Evolutionary conservation across 1,140 invertebrate species (phyloP).

Genomic region (Cephus cinctus): DNA sequence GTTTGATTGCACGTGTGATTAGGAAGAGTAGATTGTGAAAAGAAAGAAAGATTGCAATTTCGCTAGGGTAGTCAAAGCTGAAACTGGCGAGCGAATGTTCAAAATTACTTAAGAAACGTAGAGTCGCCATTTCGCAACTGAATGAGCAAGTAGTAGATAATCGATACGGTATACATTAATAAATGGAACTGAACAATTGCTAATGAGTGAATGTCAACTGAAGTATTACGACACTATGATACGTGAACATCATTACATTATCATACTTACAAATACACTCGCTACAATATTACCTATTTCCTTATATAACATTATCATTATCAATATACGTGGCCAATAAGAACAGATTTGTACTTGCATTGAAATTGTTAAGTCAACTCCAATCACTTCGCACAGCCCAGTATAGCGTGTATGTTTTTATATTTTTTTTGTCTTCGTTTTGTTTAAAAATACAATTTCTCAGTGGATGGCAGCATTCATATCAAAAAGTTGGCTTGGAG

Average conservation of each 20-base stretch:
- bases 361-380: conserved; percentile 58
- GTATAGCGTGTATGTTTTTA: conserved; percentile 54
- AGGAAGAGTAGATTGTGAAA: too few relatives aligned
- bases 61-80: too few relatives aligned
- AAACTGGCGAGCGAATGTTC: too few relatives aligned
- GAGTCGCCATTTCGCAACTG: conserved; percentile 31
- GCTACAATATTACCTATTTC: conserved; percentile 51
- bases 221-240: conserved; percentile 16
- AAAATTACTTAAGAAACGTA: too few relatives aligned
- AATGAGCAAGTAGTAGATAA: conserved; percentile 33
- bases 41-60: too few relatives aligned
- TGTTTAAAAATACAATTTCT: conserved; percentile 54
- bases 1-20: too few relatives aligned
- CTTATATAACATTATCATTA: conserved; percentile 54
- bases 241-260: conserved; percentile 37
- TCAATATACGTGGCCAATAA: conserved; percentile 57
- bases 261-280: conserved; percentile 51
- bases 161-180: conserved; percentile 23
- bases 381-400: conserved; percentile 57
- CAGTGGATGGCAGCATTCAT: conserved; percentile 55
- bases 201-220: conserved; percentile 29
- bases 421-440: conserved; percentile 47
- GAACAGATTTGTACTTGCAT: conserved; percentile 58
- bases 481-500: conserved; percentile 53
- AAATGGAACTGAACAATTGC: conserved; percentile 23